Percentiles rank a stretch among this genome's conserved stretches.
Conservation (phyloP, 92 coral and sea anemone genomes). For the Galaxea fascicularis region DNA sequence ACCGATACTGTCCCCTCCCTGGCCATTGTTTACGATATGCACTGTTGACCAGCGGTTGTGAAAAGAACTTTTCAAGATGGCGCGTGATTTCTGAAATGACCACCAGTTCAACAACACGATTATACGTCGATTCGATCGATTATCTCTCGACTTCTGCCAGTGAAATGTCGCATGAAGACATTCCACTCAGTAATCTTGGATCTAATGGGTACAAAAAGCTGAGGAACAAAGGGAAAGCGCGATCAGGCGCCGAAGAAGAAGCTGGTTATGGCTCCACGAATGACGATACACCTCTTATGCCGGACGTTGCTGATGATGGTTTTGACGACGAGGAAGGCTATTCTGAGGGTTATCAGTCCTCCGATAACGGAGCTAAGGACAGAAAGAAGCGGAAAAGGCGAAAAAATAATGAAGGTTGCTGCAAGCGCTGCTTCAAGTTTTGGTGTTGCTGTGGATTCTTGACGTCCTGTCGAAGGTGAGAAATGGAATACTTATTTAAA, state of each 20-base stretch:
- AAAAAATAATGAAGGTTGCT: slow-evolving; percentile 70
- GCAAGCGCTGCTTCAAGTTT: slow-evolving; percentile 76
- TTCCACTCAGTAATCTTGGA: slow-evolving; percentile 68
- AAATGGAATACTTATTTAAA: background rate
- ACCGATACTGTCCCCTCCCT: background rate
- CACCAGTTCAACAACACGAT: slow-evolving; percentile 36
- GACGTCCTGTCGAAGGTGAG: slow-evolving; percentile 32
- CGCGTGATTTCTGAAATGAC: slow-evolving; percentile 18
- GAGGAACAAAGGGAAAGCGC: slow-evolving; percentile 46
- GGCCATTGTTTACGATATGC: background rate
- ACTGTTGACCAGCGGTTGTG: slow-evolving; percentile 36
- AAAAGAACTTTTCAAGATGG: slow-evolving; percentile 16
- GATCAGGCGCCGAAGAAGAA: slow-evolving; percentile 56
- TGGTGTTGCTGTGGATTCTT: slow-evolving; percentile 59
- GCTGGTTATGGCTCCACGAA: slow-evolving; percentile 58
- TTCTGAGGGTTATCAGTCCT: slow-evolving; percentile 90
- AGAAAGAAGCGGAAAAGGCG: slow-evolving; percentile 69
- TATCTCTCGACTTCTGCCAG: slow-evolving; percentile 37
- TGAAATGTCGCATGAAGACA: slow-evolving; percentile 83
- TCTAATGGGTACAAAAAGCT: slow-evolving; percentile 46
- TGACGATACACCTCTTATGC: slow-evolving; percentile 87
- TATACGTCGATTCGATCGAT: slow-evolving; percentile 47
- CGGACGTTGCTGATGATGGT: slow-evolving; percentile 77
- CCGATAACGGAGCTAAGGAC: slow-evolving; percentile 71
- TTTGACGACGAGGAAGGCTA: slow-evolving; percentile 86